Conservation (phyloP, 2,113 vertebrate genomes). For the Zosterops borbonicus region DNA sequence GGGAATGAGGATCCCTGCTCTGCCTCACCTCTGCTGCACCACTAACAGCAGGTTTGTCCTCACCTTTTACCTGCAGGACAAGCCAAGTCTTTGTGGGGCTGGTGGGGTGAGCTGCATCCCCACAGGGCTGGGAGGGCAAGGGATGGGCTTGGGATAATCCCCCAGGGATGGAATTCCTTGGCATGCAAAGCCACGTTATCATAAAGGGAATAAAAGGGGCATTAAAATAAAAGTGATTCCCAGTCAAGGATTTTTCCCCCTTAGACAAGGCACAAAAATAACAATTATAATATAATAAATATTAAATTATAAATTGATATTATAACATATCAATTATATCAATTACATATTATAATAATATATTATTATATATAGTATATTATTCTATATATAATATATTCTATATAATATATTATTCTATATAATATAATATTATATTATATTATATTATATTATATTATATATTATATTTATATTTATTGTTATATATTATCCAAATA, state of each 20-base stretch:
- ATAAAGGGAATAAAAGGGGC: background rate
- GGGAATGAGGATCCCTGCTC: background rate
- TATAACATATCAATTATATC: too few relatives aligned
- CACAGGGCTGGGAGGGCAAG: fast-evolving
- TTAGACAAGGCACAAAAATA: background rate
- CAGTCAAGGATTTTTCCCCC: background rate
- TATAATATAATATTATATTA: too few relatives aligned
- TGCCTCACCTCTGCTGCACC: background rate
- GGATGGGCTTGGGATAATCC: background rate
- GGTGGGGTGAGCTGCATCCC: background rate
- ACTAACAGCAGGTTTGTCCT: background rate
- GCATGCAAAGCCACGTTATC: background rate
- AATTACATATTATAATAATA: too few relatives aligned
- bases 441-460: too few relatives aligned
- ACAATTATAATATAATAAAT: background rate
- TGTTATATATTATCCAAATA: too few relatives aligned
- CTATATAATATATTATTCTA: too few relatives aligned
- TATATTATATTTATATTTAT: too few relatives aligned
- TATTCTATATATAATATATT: too few relatives aligned
- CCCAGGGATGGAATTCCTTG: background rate
- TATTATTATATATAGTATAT: too few relatives aligned
- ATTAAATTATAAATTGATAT: background rate
- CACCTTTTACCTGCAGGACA: background rate
- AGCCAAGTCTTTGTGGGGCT: fast-evolving
- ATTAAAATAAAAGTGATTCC: background rate